These are phyloP conservation scores for Mus spicilegus DNA, from an alignment of 2,113 vertebrate genomes.

Conservation along the genomic window DNA sequence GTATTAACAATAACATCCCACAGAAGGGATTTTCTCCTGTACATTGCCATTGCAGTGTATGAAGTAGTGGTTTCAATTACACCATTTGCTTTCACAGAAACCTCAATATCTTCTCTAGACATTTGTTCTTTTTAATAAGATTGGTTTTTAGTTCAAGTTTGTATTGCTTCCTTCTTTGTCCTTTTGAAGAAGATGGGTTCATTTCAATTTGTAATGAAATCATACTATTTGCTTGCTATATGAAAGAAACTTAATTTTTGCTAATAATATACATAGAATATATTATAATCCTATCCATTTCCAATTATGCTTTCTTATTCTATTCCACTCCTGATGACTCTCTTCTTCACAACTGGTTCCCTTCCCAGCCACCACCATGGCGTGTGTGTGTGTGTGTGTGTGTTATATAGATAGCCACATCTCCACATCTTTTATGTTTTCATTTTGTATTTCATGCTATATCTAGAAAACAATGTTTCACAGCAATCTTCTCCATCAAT, in stretches of 20 bases:
- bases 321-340: background rate
- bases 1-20: background rate
- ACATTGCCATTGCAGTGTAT: background rate
- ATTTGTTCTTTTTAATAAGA: conserved; percentile 15
- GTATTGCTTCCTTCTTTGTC: conserved; percentile 14
- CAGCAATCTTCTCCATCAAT: background rate
- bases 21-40: background rate
- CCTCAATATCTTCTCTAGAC: conserved; percentile 35
- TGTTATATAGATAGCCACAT: background rate
- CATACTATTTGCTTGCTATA: conserved; percentile 3
- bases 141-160: conserved; percentile 20
- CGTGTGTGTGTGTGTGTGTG: background rate
- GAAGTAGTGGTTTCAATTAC: background rate
- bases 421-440: background rate
- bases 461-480: background rate
- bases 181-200: background rate
- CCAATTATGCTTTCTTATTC: background rate
- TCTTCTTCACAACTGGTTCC: background rate
- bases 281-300: background rate
- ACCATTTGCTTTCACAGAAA: conserved; percentile 19
- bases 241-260: background rate
- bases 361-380: background rate
- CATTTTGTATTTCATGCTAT: background rate
- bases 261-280: background rate
- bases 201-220: conserved; percentile 43